These are phyloP conservation scores for Dexiosoma caninum DNA, from an alignment of 2,888 invertebrate species.

Conservation along the genomic window DNA sequence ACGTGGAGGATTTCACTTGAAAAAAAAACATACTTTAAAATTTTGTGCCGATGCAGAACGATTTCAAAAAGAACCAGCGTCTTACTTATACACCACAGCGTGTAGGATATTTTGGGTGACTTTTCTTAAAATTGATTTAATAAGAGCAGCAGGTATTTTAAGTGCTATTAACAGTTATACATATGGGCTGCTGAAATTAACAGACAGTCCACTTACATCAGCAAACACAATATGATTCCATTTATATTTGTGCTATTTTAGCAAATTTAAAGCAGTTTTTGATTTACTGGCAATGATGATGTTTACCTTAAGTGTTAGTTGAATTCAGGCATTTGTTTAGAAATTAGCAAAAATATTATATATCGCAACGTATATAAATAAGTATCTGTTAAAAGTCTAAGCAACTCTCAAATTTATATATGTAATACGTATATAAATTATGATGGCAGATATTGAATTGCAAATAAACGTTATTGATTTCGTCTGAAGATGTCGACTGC, in stretches of 20 bases:
- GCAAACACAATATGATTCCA: not conserved
- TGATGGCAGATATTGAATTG: not conserved
- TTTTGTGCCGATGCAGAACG: no score
- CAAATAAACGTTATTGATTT: not conserved
- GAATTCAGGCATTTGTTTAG: not conserved
- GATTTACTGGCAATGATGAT: slow-evolving; percentile 32
- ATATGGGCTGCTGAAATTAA: not conserved
- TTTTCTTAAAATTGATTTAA: no score
- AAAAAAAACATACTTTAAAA: no score
- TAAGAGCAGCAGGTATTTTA: no score
- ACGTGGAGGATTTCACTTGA: no score
- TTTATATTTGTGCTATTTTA: slow-evolving; percentile 22
- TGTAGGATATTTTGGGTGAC: no score
- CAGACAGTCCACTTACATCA: not conserved
- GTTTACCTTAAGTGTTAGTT: slow-evolving; percentile 26
- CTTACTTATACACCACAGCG: no score
- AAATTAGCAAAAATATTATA: not conserved
- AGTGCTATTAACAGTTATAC: no score
- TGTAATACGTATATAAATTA: not conserved
- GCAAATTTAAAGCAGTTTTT: slow-evolving; percentile 8
- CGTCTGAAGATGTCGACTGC: not conserved
- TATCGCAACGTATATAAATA: not conserved
- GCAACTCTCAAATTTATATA: not conserved
- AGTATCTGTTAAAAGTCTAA: not conserved
- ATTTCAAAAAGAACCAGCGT: no score